These are phyloP conservation scores for Benthosema pterotum DNA, from an alignment of 2,797 vertebrate genomes.

Conservation along the genomic window DNA sequence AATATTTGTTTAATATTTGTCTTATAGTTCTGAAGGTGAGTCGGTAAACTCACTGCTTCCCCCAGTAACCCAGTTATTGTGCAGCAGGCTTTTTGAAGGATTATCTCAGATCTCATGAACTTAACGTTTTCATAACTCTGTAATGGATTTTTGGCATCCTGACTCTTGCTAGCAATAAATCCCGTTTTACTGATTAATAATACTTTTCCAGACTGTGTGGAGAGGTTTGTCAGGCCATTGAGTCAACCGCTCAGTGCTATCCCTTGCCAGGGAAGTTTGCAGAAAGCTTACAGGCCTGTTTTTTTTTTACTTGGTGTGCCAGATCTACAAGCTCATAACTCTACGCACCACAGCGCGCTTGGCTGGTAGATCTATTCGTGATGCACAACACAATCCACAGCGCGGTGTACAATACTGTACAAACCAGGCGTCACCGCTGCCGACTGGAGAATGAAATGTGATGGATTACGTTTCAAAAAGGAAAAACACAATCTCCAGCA, in stretches of 20 bases:
- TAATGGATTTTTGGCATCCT: too few relatives aligned
- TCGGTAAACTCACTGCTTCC: constrained; percentile 23
- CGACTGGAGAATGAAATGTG: neutral
- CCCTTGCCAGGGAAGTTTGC: neutral
- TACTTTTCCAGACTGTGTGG: constrained; percentile 23
- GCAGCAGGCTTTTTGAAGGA: neutral
- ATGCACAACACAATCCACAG: too few relatives aligned
- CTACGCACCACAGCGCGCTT: too few relatives aligned
- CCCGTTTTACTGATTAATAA: constrained; percentile 11
- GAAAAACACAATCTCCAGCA: neutral
- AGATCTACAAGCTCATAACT: too few relatives aligned
- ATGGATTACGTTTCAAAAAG: neutral
- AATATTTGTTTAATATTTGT: constrained; percentile 62
- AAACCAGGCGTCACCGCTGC: too few relatives aligned
- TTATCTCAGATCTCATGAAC: neutral
- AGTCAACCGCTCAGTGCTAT: constrained; percentile 22
- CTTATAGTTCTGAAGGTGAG: neutral
- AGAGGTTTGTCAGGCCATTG: constrained; percentile 17
- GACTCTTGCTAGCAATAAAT: neutral
- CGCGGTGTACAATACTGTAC: too few relatives aligned
- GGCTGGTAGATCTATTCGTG: too few relatives aligned
- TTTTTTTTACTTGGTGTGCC: too few relatives aligned
- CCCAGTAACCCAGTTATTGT: too few relatives aligned
- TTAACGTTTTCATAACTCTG: too few relatives aligned
- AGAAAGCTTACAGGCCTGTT: neutral